These are phyloP conservation scores for Fregata magnificens DNA, from an alignment of 2,113 vertebrate species.

Conservation along the genomic window DNA sequence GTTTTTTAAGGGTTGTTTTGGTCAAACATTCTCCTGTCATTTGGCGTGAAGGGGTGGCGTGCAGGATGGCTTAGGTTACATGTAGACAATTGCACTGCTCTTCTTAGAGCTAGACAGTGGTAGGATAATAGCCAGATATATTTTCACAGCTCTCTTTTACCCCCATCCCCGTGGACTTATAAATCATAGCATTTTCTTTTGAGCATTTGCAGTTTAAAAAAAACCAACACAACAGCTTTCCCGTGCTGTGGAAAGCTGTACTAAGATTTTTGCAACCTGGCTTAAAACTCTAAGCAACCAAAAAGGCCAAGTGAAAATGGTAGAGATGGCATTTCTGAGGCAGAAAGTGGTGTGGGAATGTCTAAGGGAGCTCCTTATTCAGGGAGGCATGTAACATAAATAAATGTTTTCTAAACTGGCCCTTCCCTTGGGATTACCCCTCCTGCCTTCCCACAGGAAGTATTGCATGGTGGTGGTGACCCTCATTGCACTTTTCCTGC, in stretches of 20 bases:
- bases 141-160: neutral
- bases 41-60: neutral
- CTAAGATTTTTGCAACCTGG: neutral
- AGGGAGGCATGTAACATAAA: neutral
- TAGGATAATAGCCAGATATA: neutral
- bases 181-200: neutral
- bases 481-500: neutral
- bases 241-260: neutral
- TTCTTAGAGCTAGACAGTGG: neutral
- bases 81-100: accelerated
- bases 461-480: neutral
- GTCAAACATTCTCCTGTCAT: neutral
- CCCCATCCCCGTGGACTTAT: neutral
- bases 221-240: neutral
- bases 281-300: neutral
- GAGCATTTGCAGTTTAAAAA: neutral
- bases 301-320: neutral
- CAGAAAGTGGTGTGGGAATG: accelerated
- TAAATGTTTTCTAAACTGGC: neutral
- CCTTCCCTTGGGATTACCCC: neutral
- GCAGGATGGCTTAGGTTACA: neutral
- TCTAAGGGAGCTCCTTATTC: neutral
- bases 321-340: neutral
- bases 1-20: neutral
- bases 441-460: neutral